These are phyloP conservation scores for Sapajus apella DNA, from an alignment of 2,113 vertebrate genomes.

Conservation along the genomic window DNA sequence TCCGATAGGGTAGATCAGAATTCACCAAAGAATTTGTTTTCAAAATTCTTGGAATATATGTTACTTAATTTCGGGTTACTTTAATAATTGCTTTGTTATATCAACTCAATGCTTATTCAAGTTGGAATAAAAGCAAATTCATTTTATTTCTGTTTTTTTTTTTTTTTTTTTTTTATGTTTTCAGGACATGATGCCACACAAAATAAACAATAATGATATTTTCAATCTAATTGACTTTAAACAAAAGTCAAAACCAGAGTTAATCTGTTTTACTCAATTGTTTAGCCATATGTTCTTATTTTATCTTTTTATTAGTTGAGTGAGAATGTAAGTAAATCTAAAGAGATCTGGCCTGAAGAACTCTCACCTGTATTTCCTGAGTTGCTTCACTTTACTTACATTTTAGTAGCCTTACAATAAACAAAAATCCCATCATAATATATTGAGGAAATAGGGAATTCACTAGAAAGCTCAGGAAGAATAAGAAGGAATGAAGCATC, in stretches of 20 bases:
- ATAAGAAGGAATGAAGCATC: not conserved
- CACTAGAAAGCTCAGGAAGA: not conserved
- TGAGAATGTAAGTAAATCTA: conserved; percentile 7
- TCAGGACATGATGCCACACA: not conserved
- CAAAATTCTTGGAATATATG: not conserved
- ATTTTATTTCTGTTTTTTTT: not conserved
- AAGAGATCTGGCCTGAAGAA: not conserved
- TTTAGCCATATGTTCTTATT: not conserved
- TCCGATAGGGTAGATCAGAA: not conserved
- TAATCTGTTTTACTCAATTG: not conserved
- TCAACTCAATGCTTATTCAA: not conserved
- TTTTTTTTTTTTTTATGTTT: not conserved
- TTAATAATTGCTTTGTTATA: not conserved
- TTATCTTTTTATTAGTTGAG: not conserved
- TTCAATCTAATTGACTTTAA: conserved; percentile 4
- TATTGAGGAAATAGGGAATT: not conserved
- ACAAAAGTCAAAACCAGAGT: not conserved
- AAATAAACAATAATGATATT: not conserved
- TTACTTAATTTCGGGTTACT: not conserved
- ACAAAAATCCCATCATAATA: not conserved
- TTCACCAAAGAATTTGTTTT: not conserved
- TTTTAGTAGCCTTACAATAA: not conserved
- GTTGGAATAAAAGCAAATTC: not conserved
- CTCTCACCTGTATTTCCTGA: not conserved
- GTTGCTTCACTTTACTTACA: not conserved